phyloP scores from a whole-genome alignment of 2,888 invertebrate genomes.

The Metellina segmentata region DNA sequence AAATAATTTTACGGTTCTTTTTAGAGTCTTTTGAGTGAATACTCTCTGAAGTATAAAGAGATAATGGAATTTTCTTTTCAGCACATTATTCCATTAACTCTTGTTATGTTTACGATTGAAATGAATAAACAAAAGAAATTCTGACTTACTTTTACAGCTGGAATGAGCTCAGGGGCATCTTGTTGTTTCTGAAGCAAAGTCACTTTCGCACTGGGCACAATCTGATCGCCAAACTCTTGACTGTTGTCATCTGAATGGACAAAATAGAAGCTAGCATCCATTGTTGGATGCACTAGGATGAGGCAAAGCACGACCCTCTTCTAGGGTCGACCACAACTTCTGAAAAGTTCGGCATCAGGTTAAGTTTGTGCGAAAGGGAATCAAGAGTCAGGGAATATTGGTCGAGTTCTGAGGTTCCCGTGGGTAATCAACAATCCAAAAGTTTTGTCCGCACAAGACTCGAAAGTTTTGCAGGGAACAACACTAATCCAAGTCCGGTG shows the following conservation, averaged over 20 bases:
- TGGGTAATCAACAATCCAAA: slow-evolving; percentile 18
- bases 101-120: background rate
- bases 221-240: slow-evolving; percentile 65
- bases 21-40: too few species aligned
- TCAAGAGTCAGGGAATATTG: background rate
- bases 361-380: background rate
- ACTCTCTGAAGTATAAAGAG: too few species aligned
- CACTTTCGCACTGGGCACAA: slow-evolving; percentile 60
- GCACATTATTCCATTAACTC: background rate
- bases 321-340: slow-evolving; percentile 32
- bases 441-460: background rate
- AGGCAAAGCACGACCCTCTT: slow-evolving; percentile 25
- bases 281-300: slow-evolving; percentile 60
- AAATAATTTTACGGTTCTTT: too few species aligned
- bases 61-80: too few species aligned
- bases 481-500: background rate
- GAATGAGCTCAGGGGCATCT: background rate
- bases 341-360: slow-evolving; percentile 39
- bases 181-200: slow-evolving; percentile 19
- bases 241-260: slow-evolving; percentile 59
- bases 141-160: slow-evolving; percentile 47
- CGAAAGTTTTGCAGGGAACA: too few species aligned
- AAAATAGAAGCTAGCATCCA: slow-evolving; percentile 70
- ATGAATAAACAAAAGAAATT: background rate
- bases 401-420: background rate